Evolutionary conservation across 2,888 invertebrate genomes (phyloP).

Genomic region (Hirtodrosophila duncani): DNA sequence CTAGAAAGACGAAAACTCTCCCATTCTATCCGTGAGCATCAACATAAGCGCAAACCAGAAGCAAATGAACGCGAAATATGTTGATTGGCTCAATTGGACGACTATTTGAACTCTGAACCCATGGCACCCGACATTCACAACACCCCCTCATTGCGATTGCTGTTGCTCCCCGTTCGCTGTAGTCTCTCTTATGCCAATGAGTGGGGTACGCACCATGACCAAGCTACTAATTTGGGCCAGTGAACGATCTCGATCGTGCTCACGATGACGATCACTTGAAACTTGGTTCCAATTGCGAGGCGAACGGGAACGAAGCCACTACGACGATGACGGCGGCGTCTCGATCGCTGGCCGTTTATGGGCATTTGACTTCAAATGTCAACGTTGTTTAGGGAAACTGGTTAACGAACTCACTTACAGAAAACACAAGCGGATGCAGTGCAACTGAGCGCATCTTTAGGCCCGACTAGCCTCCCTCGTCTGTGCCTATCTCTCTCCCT

Average conservation of each 20-base stretch:
- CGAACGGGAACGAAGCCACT: constrained; percentile 5
- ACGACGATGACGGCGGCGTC: constrained; percentile 29
- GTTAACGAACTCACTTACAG: constrained; percentile 55
- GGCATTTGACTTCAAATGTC: constrained; percentile 71
- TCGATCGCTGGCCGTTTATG: constrained; percentile 60
- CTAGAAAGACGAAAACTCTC: too few species aligned
- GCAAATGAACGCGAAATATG: constrained; percentile 39
- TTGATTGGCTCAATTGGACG: constrained; percentile 79
- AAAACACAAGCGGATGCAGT: constrained; percentile 59
- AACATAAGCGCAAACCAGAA: constrained; percentile 30
- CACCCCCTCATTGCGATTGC: not conserved
- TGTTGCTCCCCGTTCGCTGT: not conserved
- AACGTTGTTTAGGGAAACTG: constrained; percentile 62
- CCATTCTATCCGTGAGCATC: too few species aligned
- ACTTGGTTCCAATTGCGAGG: constrained; percentile 13
- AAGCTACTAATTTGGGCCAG: constrained; percentile 60
- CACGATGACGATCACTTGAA: constrained; percentile 23
- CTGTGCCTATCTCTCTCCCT: constrained; percentile 1
- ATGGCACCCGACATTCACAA: constrained; percentile 23
- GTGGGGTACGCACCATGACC: constrained; percentile 50
- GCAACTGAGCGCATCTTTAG: constrained; percentile 65
- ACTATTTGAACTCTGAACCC: constrained; percentile 78
- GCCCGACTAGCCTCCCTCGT: constrained; percentile 40
- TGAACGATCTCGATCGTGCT: constrained; percentile 15
- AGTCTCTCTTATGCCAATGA: too few species aligned